These are phyloP conservation scores for Tenualosa ilisha DNA, from an alignment of 2,797 vertebrate species.

Conservation along the genomic window DNA sequence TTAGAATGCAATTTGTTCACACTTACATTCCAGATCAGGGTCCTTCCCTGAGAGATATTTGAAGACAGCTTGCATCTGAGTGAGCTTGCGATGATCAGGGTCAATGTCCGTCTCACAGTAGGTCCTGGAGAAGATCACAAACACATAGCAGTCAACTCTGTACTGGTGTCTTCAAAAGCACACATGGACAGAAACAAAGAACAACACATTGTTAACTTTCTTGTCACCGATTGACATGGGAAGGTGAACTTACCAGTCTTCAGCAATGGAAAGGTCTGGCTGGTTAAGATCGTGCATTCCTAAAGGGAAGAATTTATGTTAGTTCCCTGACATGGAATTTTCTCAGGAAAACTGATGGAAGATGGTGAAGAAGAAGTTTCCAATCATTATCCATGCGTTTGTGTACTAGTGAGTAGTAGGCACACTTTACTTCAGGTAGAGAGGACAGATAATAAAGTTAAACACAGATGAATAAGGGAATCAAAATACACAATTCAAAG, in stretches of 20 bases:
- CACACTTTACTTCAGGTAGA: too few relatives aligned
- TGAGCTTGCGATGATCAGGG: slow-evolving; percentile 86
- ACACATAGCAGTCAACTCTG: not conserved
- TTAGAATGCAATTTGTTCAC: not conserved
- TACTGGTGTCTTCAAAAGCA: not conserved
- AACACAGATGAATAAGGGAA: too few relatives aligned
- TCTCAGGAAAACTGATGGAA: too few relatives aligned
- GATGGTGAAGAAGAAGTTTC: too few relatives aligned
- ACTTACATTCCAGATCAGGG: slow-evolving; percentile 89
- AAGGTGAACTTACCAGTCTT: slow-evolving; percentile 81
- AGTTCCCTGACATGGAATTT: not conserved
- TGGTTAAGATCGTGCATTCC: slow-evolving; percentile 92
- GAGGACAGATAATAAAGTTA: too few relatives aligned
- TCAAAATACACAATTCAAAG: too few relatives aligned
- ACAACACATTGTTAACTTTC: not conserved
- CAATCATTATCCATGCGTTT: too few relatives aligned
- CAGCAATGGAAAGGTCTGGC: slow-evolving; percentile 86
- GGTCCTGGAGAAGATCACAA: slow-evolving; percentile 74
- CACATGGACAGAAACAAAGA: not conserved
- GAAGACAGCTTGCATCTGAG: slow-evolving; percentile 85
- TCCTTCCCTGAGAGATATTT: slow-evolving; percentile 87
- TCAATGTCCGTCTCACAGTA: slow-evolving; percentile 95
- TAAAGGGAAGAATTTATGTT: slow-evolving; percentile 48
- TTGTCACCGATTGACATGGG: not conserved
- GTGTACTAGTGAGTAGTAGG: too few relatives aligned